Evolutionary conservation across 2,797 vertebrate species (phyloP).

Genomic region (Scleropages formosus): DNA sequence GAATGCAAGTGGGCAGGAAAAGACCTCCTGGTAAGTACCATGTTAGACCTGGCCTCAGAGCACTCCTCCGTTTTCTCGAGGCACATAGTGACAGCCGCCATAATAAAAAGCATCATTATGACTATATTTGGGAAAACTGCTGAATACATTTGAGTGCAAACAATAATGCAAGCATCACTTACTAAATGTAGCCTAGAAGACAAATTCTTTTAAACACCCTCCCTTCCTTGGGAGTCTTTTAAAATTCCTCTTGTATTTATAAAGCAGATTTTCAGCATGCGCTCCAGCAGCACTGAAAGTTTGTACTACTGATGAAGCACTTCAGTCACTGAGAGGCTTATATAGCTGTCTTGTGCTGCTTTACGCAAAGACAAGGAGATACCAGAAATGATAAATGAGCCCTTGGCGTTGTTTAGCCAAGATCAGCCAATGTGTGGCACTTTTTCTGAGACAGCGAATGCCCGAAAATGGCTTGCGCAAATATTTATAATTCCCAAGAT

Average conservation of each 20-base stretch:
- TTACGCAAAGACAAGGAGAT: neutral
- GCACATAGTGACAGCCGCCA: no score
- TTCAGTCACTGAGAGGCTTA: neutral
- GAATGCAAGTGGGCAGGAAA: slow-evolving; percentile 99
- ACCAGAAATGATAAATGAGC: neutral
- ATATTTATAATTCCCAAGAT: neutral
- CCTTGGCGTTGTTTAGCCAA: neutral
- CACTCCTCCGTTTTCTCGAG: no score
- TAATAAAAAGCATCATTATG: neutral
- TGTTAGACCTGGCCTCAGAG: neutral
- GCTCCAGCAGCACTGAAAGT: neutral
- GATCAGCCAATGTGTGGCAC: neutral
- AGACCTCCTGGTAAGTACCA: slow-evolving; percentile 84
- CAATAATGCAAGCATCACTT: slow-evolving; percentile 6
- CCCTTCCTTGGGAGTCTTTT: no score
- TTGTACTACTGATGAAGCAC: neutral
- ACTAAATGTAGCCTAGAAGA: neutral
- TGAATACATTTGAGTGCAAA: neutral
- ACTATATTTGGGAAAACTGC: neutral
- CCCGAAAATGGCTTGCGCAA: neutral
- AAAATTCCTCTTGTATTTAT: neutral
- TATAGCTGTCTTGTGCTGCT: neutral
- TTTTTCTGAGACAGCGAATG: neutral
- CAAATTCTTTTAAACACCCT: neutral
- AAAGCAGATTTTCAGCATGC: neutral